These are phyloP conservation scores for Percopsis transmontana DNA, from an alignment of 2,113 vertebrate genomes.

Conservation along the genomic window DNA sequence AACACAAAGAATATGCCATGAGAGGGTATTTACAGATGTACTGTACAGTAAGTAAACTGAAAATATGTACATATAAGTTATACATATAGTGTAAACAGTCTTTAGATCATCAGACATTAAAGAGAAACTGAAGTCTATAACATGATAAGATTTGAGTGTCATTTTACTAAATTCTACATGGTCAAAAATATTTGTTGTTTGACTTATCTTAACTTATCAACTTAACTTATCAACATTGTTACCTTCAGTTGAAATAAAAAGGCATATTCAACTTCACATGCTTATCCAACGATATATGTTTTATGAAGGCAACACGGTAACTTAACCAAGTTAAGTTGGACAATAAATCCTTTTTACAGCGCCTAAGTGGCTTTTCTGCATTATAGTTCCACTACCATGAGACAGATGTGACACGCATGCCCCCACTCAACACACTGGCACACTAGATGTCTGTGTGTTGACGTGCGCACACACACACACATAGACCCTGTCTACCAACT, in stretches of 20 bases:
- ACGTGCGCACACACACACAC: neutral
- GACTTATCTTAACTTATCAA: too few relatives aligned
- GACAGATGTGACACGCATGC: slow-evolving; percentile 26
- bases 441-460: slow-evolving; percentile 3
- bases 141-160: slow-evolving; percentile 29
- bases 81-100: neutral
- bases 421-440: slow-evolving; percentile 5
- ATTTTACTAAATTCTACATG: neutral
- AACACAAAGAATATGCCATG: neutral
- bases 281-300: too few relatives aligned
- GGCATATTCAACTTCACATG: too few relatives aligned
- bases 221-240: too few relatives aligned
- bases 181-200: too few relatives aligned
- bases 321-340: too few relatives aligned
- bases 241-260: too few relatives aligned
- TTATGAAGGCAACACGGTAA: too few relatives aligned
- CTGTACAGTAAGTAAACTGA: too few relatives aligned
- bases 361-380: slow-evolving; percentile 38
- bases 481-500: slow-evolving; percentile 3
- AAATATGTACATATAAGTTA: neutral
- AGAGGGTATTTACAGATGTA: neutral
- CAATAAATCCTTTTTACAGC: too few relatives aligned
- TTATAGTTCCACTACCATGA: slow-evolving; percentile 25
- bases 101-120: neutral
- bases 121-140: neutral